Base-by-base conservation (phyloP, 2,113 vertebrate species). In the Trichechus manatus region DNA sequence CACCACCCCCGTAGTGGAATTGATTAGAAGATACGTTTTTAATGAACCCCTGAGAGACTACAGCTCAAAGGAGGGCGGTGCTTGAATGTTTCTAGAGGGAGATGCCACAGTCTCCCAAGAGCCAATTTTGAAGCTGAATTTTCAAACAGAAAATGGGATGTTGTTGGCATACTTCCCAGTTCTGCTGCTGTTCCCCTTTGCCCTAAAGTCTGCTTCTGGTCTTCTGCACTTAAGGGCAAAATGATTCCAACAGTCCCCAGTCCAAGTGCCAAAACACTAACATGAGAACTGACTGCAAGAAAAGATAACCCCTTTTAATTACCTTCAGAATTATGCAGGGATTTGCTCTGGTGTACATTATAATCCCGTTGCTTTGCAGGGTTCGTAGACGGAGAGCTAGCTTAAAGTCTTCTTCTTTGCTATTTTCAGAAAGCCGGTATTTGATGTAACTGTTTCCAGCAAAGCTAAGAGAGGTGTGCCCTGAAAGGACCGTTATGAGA, bases 381-480 rank as follows among this genome's bases (percentile, higher is more conserved):
- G 99, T 99, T 97, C 99, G 98, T 98, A 99, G 99, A 87, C 99
- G 99, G 74, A 99, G 98, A n/a, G 99, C 99, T 84, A 99, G 98
- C 96, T 99, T 99, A 98, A 99, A 99, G 98, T 99, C 99, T 83
- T 99, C 99, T 11, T 98, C 98, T 98, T 99, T 98, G 97, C 99
- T 99, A 36, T 98, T 98, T 94, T 99, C 99, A 50, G 99, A 99
- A 96, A 99, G 98, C 15, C 99, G 98, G 98, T 99, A 99, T 98
- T 99, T 99, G 95, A 99, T 99, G 98, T 99, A 99, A 98, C 99
- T 99, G 98, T 99, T 99, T 63, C 99, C 99, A 93, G 99, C 99
- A 98, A 99, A 99, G 96, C 99, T 99, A 97, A 99, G 98, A 81
- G 99, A 99, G 42, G 99, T 99, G 95, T 99, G 99, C 86, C 99